These are phyloP conservation scores for Amiota mariae DNA, from an alignment of 2,888 invertebrate species.

Conservation along the genomic window DNA sequence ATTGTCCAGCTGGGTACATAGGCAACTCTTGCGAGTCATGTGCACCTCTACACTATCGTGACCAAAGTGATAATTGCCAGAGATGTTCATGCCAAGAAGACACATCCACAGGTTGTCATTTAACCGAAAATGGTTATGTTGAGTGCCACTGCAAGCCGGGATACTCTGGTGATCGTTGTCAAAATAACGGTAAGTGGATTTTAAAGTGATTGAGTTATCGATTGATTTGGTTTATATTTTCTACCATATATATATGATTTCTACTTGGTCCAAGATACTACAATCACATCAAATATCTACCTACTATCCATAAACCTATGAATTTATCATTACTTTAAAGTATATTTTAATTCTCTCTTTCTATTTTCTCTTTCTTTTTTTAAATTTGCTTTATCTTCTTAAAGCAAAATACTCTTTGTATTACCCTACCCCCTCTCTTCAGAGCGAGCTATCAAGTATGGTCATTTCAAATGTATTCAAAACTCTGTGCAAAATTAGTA, in stretches of 20 bases:
- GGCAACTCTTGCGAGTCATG: conserved; percentile 91
- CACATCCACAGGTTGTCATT: conserved; percentile 66
- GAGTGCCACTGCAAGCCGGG: conserved; percentile 82
- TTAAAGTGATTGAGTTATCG: background rate
- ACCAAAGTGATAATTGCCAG: conserved; percentile 75
- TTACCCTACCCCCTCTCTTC: conserved; percentile 16
- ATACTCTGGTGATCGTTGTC: conserved; percentile 80
- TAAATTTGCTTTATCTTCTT: too few relatives aligned
- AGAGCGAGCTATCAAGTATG: conserved; percentile 17
- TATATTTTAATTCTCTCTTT: too few relatives aligned
- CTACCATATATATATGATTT: background rate
- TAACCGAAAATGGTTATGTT: conserved; percentile 79
- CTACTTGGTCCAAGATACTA: background rate
- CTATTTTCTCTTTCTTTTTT: too few relatives aligned
- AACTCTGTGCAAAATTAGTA: conserved; percentile 19
- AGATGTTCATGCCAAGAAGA: conserved; percentile 81
- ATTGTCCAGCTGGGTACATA: conserved; percentile 85
- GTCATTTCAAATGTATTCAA: conserved; percentile 30
- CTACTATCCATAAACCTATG: background rate
- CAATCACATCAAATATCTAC: background rate
- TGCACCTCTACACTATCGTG: conserved; percentile 81
- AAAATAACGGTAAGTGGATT: conserved; percentile 75
- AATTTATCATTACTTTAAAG: too few relatives aligned
- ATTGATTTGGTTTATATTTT: background rate
- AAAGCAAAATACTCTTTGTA: too few relatives aligned